Evolutionary conservation across 2,888 invertebrate genomes (phyloP), one percentile per base, ranked within the genome.

Genomic region (Pimpla rufipes): DNA sequence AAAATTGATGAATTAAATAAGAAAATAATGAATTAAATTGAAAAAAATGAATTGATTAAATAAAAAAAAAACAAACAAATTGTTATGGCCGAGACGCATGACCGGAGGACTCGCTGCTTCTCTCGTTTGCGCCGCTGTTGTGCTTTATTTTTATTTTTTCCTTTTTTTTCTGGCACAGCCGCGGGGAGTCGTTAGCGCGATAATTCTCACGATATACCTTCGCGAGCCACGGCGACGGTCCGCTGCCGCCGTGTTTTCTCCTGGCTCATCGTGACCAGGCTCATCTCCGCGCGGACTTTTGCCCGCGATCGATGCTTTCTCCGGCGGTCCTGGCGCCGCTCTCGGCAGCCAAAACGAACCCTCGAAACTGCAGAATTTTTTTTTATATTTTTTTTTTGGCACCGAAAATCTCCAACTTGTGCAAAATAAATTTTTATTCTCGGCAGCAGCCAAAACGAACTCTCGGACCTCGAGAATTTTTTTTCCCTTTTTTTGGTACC

Each of bases 211-310:
- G 71, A 42, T 73, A 42, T 73, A 57, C 23, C 50, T 68, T 57
- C 10, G 59, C 45, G 29, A 5, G 40, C 57, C 45, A n/a, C 23
- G 57, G 59, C 57, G 45, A 73, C 57, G 57, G 57, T 73, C 45
- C 59, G 71, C 45, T 73, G 59, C 71, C 71, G 45, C 59, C 59
- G 40, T 45, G 71, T 59, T 73, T 73, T 73, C 71, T 73, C 57
- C 29, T 57, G 57, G 57, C 59, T 73, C 71, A 45, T 59, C 71
- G 71, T 57, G 71, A 73, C 71, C 57, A 45, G 29, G 16, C 57
- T 57, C 71, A 59, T 73, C 71, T 45, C 57, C 66, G 13, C 18
- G n/a, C 42, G 21, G n/a, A n/a, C n/a, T n/a, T n/a, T 13, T 47
- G 23, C 47, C 23, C 16, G 67, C 57, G 71, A 45, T 73, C 71